These are phyloP conservation scores for Mus caroli DNA, from an alignment of 2,797 vertebrate species.

Conservation along the genomic window DNA sequence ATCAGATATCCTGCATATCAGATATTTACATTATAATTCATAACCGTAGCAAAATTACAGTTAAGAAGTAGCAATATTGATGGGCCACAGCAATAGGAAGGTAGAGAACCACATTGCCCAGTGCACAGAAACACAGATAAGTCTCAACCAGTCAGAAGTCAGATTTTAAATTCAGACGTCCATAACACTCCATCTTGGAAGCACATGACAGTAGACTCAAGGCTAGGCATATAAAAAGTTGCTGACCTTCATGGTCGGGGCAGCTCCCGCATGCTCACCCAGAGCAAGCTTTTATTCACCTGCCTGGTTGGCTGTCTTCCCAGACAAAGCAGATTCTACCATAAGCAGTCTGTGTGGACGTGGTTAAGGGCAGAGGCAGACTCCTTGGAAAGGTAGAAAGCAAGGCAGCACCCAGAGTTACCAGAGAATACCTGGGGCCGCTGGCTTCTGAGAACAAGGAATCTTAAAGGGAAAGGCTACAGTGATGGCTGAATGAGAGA, in stretches of 20 bases:
- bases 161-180: conserved; percentile 11
- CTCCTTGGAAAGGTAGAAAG: not conserved
- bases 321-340: not conserved
- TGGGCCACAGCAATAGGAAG: not conserved
- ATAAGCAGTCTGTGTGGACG: not conserved
- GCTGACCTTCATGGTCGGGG: not conserved
- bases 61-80: not conserved
- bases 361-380: not conserved
- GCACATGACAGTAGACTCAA: not conserved
- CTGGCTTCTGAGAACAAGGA: not conserved
- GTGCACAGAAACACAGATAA: not conserved
- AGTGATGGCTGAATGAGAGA: not conserved
- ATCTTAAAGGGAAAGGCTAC: not conserved
- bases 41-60: not conserved
- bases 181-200: not conserved
- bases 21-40: not conserved
- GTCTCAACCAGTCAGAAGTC: not conserved
- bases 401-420: not conserved
- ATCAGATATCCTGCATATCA: not conserved
- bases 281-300: not conserved
- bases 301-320: not conserved
- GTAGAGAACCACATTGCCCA: not conserved
- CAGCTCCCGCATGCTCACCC: not conserved
- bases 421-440: not conserved
- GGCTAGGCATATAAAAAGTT: not conserved